These are phyloP conservation scores for Creontiades dilutus DNA, from an alignment of 2,888 invertebrate genomes.

Conservation along the genomic window DNA sequence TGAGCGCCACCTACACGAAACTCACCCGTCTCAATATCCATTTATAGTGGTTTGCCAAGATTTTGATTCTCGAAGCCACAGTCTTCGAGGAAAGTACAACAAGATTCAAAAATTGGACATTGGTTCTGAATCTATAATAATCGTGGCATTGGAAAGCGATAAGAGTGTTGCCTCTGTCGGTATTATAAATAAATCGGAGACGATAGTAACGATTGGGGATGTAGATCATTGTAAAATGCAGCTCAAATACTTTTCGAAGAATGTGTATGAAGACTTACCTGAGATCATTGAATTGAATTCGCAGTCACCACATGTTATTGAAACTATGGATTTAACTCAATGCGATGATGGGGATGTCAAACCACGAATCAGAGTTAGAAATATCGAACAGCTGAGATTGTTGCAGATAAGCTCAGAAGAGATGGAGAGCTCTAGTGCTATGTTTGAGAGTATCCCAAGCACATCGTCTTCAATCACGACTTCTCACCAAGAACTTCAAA, in stretches of 20 bases:
- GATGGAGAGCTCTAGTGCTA: not conserved
- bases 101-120: slow-evolving; percentile 61
- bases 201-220: slow-evolving; percentile 43
- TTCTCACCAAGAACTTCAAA: not conserved
- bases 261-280: slow-evolving; percentile 48
- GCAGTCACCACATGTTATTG: not conserved
- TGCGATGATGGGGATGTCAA: slow-evolving; percentile 40
- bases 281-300: not conserved
- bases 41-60: slow-evolving; percentile 51
- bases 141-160: slow-evolving; percentile 56
- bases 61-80: slow-evolving; percentile 37
- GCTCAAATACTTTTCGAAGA: slow-evolving; percentile 55
- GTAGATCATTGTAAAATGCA: slow-evolving; percentile 63
- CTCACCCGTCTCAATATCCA: slow-evolving; percentile 59
- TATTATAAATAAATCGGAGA: not conserved
- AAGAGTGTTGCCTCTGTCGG: not conserved
- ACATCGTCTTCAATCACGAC: not conserved
- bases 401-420: not conserved
- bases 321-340: slow-evolving; percentile 48
- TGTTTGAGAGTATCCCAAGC: not conserved
- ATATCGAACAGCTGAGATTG: slow-evolving; percentile 24
- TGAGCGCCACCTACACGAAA: slow-evolving; percentile 54
- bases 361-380: slow-evolving; percentile 53
- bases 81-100: slow-evolving; percentile 49
- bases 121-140: slow-evolving; percentile 52